Evolutionary conservation across 37 sponge, comb jelly and placozoan genomes (phyloP), one percentile per base, ranked within the genome.

Genomic region (Axinella damicornis): DNA sequence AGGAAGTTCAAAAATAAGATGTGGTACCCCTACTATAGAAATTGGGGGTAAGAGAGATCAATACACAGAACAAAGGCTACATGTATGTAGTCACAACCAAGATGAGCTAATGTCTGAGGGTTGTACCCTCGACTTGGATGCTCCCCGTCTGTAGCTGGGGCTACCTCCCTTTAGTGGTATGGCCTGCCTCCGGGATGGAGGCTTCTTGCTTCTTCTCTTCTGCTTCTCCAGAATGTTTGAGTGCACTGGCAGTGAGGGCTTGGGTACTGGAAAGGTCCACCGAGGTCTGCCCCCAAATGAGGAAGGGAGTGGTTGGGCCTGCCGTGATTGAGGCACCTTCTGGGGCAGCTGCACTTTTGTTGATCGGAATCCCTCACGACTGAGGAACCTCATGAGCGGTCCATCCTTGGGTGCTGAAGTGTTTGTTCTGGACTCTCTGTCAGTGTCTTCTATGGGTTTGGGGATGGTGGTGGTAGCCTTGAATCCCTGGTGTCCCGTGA

Each of bases 201-300:
- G 6, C 46, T 46, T 46, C 9, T 46, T 46, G 46, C 46, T 46
- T 61, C 12, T 25, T 11, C 14, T 61, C 12, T 5, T 2, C 62
- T 61, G 4, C 19, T 80, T 16, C 57, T 86, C 80, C 53, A 86
- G 56, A 32, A 61, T 63, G 35, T 86, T 86, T 25, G 36, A 60
- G 1, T 40, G 34, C 27, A 79, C 62, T 4, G 87, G 87, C 25
- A 79, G 62, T 31, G 54, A 14, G 27, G 54, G 33, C 54, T 25
- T 52, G 5, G 80, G 65, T 9, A 86, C n/a, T 20, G 33, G 16
- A 31, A 86, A 79, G 13, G 56, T 71, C 63, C 72, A 79, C 1
- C 28, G 71, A 28, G 55, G 39, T 27, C 85, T 53, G 6, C 85
- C 69, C 38, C 58, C 41, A 32, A 38, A 32, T 21, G 53, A 36